Conservation (phyloP, 2,888 invertebrate genomes). For the Athalia cordata region DNA sequence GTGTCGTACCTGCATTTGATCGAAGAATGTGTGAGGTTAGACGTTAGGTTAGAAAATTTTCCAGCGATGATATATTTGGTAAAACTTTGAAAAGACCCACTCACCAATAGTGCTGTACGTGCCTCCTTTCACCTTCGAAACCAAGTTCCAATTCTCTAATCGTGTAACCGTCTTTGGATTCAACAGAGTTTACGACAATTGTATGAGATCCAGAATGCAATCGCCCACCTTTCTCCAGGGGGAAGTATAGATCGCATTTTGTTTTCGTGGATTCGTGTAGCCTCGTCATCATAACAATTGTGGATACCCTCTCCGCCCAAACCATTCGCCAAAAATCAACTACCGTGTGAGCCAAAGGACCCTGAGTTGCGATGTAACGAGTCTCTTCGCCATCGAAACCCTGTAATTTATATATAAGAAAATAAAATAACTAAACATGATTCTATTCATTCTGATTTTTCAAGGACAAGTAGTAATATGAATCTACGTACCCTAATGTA, state of each 20-base stretch:
- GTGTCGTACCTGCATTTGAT: slow-evolving; percentile 85
- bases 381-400: slow-evolving; percentile 92
- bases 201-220: slow-evolving; percentile 74
- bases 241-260: slow-evolving; percentile 94
- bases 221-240: slow-evolving; percentile 73
- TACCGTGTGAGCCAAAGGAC: slow-evolving; percentile 91
- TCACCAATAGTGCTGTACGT: slow-evolving; percentile 74
- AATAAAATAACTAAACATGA: slow-evolving; percentile 37
- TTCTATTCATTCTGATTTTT: slow-evolving; percentile 14
- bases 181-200: slow-evolving; percentile 74
- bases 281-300: slow-evolving; percentile 93
- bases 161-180: slow-evolving; percentile 75
- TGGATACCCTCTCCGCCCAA: slow-evolving; percentile 76
- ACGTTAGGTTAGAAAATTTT: no score
- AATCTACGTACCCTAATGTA: slow-evolving; percentile 84
- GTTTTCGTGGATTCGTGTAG: slow-evolving; percentile 87
- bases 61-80: no score
- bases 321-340: slow-evolving; percentile 95
- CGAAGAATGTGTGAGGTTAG: no score
- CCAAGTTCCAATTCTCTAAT: slow-evolving; percentile 74
- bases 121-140: slow-evolving; percentile 65
- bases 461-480: slow-evolving; percentile 22
- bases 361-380: slow-evolving; percentile 94
- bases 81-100: background rate
- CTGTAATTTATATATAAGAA: slow-evolving; percentile 73